These are phyloP conservation scores for Sycon ciliatum DNA, from an alignment of 37 sponge, comb jelly and placozoan species.

Conservation along the genomic window DNA sequence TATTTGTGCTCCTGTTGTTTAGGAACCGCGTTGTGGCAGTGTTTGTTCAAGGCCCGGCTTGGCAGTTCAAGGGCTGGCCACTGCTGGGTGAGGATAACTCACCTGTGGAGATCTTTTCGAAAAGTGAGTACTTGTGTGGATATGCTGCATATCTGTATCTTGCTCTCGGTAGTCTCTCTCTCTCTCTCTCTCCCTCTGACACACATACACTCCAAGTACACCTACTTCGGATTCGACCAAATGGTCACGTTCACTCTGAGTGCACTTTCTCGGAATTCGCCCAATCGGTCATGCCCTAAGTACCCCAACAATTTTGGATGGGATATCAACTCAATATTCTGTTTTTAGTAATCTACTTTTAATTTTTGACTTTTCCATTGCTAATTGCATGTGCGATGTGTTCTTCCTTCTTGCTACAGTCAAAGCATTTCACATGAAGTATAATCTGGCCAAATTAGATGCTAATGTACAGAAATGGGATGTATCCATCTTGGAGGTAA, in stretches of 20 bases:
- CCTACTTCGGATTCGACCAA: too few species aligned
- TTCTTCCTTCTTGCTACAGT: conserved; percentile 31
- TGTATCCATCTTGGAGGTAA: conserved; percentile 63
- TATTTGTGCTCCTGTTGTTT: too few species aligned
- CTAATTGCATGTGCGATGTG: background rate
- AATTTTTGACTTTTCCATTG: background rate
- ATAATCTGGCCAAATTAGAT: conserved; percentile 64
- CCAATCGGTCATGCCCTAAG: too few species aligned
- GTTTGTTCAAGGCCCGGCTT: conserved; percentile 89
- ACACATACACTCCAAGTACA: too few species aligned
- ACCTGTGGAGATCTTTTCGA: conserved; percentile 90
- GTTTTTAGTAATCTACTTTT: too few species aligned
- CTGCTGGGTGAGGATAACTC: conserved; percentile 68
- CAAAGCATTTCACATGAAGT: conserved; percentile 86
- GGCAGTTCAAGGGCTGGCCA: conserved; percentile 99
- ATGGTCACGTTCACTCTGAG: too few species aligned
- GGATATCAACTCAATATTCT: too few species aligned
- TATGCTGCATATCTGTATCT: background rate
- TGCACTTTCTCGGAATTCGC: too few species aligned
- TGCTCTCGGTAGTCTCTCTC: background rate
- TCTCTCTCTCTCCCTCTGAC: too few species aligned
- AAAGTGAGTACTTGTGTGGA: conserved; percentile 36
- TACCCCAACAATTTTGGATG: too few species aligned
- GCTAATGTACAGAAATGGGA: conserved; percentile 87
- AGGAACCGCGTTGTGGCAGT: conserved; percentile 96